Evolutionary conservation across 2,888 invertebrate species (phyloP).

Genomic region (Sinohyriopsis cumingii): DNA sequence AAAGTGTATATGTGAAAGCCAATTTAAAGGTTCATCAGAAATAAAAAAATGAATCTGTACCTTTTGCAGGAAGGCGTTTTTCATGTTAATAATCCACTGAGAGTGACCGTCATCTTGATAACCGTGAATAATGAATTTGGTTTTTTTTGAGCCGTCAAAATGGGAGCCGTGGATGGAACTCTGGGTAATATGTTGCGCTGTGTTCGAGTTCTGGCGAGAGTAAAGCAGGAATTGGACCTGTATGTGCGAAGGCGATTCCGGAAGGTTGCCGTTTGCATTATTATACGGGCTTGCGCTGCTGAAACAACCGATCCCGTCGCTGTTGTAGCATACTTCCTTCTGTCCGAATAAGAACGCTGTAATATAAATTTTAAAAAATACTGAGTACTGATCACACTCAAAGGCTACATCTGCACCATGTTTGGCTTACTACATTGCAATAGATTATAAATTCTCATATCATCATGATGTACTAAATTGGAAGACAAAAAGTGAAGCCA

Average conservation of each 20-base stretch:
- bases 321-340: constrained; percentile 31
- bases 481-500: too few species aligned
- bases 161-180: constrained; percentile 83
- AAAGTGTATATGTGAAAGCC: neutral
- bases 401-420: too few species aligned
- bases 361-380: too few species aligned
- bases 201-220: constrained; percentile 23
- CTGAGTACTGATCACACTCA: too few species aligned
- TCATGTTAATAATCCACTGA: constrained; percentile 95
- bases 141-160: constrained; percentile 85
- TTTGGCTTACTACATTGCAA: too few species aligned
- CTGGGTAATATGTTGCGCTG: constrained; percentile 52
- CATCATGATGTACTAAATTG: too few species aligned
- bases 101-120: constrained; percentile 89
- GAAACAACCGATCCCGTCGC: constrained; percentile 43
- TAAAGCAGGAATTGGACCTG: constrained; percentile 31
- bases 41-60: constrained; percentile 74
- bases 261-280: constrained; percentile 36
- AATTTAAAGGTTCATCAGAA: neutral
- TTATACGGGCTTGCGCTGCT: constrained; percentile 33
- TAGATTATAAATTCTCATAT: too few species aligned
- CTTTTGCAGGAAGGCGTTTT: constrained; percentile 90
- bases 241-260: constrained; percentile 36
- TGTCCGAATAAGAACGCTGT: too few species aligned
- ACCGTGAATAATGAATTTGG: constrained; percentile 93